Base-by-base conservation (phyloP, 2,113 vertebrate genomes). In the Pseudopipra pipra region DNA sequence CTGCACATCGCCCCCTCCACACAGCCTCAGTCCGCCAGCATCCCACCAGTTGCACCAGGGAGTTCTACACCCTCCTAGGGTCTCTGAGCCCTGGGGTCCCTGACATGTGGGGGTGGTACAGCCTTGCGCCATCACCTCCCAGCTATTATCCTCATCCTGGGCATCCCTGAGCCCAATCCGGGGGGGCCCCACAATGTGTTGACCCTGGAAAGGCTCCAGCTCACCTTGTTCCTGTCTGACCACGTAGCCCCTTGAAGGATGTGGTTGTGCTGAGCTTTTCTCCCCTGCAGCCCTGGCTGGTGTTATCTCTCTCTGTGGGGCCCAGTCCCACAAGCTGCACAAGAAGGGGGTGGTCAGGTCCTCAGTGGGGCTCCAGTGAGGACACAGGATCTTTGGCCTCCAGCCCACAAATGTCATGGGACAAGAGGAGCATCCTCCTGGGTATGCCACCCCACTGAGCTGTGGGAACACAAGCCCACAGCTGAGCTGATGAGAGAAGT, bases 41-140 rank as follows among this genome's bases (percentile, higher is more conserved):
- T 27, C 28, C 49, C 30, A 22, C 28, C 9, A 30, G 31, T 30
- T 37, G 19, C 21, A 14, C 25, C 37, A 27, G 21, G 41, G 41
- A 70, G 35, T 51, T 85, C 59, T 61, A 51, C 35, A 39, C 24
- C 37, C 13, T 56, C 68, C 31, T 1, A 0, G 19, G 13, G 6
- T 4, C 43, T 24, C 67, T 46, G 56, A 52, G 25, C 59, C 49
- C 9, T 0, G 1, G 62, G 16, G 12, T 51, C 14, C 33, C 39
- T 21, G 62, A 8, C 9, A 31, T 0, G 0, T 11, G 52, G 67
- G 43, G 30, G 27, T 56, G 63, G 41, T 20, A 16, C 23, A 15
- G 13, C 1, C 3, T 28, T 65, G 59, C 2, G 4, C 55, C 71
- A 43, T n/a, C 1, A 0, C 30, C 46, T 91, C 33, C 22, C 10